Conservation (phyloP, 1,140 invertebrate genomes). For the Ectropis grisescens region DNA sequence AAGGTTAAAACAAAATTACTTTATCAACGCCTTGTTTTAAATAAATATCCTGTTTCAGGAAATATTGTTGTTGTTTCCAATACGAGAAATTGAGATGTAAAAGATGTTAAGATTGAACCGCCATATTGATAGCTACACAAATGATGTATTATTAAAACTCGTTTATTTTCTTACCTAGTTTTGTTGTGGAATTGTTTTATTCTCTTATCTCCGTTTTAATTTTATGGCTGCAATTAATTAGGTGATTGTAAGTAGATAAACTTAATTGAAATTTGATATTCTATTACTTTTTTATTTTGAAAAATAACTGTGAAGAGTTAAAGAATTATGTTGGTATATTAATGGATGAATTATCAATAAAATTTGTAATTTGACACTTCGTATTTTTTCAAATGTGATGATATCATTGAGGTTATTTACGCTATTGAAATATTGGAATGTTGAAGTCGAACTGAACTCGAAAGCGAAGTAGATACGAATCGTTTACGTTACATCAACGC, state of each 20-base stretch:
- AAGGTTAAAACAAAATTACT: constrained; percentile 71
- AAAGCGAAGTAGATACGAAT: no score
- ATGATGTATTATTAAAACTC: constrained; percentile 54
- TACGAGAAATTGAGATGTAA: constrained; percentile 66
- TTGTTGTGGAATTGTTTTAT: constrained; percentile 15
- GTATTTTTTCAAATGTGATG: no score
- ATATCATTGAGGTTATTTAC: no score
- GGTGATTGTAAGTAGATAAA: constrained; percentile 10
- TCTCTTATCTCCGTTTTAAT: constrained; percentile 11
- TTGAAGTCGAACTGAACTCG: no score
- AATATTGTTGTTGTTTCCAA: constrained; percentile 67
- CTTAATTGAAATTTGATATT: constrained; percentile 8
- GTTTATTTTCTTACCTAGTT: constrained; percentile 36
- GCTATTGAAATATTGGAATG: no score
- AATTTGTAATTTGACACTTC: no score
- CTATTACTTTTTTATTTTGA: no score
- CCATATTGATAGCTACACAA: constrained; percentile 61
- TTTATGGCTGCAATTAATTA: constrained; percentile 18
- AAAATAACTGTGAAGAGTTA: no score
- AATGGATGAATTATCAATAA: no score
- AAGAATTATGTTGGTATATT: no score
- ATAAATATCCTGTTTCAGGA: constrained; percentile 70
- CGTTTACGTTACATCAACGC: no score
- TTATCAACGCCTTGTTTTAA: constrained; percentile 70
- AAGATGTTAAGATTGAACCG: constrained; percentile 60